Evolutionary conservation across 1,140 invertebrate species (phyloP), one percentile per base, ranked within the genome.

Genomic region (Leucophenga varia): DNA sequence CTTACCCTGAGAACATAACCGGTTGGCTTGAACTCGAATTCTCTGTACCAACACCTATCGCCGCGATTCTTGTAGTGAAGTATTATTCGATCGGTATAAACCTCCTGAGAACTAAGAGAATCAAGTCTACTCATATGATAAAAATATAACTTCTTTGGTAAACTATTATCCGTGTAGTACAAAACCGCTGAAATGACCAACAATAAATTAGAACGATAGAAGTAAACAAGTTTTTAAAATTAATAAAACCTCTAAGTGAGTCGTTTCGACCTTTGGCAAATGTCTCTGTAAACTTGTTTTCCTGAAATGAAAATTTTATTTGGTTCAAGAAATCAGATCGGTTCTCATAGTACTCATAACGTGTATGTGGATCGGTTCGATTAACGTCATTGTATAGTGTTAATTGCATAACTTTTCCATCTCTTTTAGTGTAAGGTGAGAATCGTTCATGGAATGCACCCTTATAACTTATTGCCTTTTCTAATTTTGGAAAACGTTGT

Each of bases 391-490:
- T 77, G 57, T 82, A 94, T 22, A 83, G 70, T 8, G 82, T 86
- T 5, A 92, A 75, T 58, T 83, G 81, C 52, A 82, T 82, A 0
- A 88, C 75, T 9, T 93, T 70, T 13, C 72, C 72, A 47, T 91
- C 86, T 1, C 74, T 76, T 55, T 86, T 80, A 2, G 83, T 78
- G 63, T 92, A 93, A 0, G 86, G 87, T 1, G 89, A 81, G 71
- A 84, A 91, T 47, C 87, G 82, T 63, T 93, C 87, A 1, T 91
- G 78, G 36, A 87, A 79, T 0, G 83, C 80, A 57, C 88, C 85
- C 64, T 90, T 91, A 59, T 88, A 94, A 21, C 83, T 76, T 19
- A 86, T 81, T 1, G 75, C 81, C 74, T 89, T 93, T 22, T 80
- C 79, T 2, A 84, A 85, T 31, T 81, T 79, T 0, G 89, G 89